These are phyloP conservation scores for Sceloporus undulatus DNA, from an alignment of 2,113 vertebrate species.

Conservation along the genomic window DNA sequence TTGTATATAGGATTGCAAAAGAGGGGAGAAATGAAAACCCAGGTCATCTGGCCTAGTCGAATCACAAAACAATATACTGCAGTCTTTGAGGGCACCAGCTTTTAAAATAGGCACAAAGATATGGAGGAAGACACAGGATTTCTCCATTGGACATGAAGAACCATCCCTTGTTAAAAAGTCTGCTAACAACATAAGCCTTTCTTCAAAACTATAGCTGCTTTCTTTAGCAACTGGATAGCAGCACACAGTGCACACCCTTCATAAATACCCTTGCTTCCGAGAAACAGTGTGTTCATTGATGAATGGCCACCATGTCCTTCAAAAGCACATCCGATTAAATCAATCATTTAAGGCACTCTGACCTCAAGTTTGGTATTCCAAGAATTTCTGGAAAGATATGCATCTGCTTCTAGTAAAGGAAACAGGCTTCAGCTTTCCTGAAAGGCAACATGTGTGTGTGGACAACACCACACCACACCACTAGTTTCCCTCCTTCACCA, in stretches of 20 bases:
- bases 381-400: slow-evolving; percentile 63
- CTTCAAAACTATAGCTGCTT: slow-evolving; percentile 11
- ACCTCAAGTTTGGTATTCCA: slow-evolving; percentile 67
- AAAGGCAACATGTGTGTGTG: background rate
- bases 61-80: background rate
- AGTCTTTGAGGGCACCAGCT: background rate
- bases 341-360: slow-evolving; percentile 71
- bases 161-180: background rate
- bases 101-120: background rate
- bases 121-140: background rate
- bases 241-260: background rate
- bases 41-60: no score
- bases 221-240: background rate
- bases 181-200: background rate
- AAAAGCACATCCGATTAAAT: slow-evolving; percentile 63
- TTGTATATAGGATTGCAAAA: background rate
- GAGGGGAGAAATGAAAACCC: background rate
- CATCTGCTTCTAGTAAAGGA: slow-evolving; percentile 63
- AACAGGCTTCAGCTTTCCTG: slow-evolving; percentile 53
- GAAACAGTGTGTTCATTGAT: slow-evolving; percentile 70
- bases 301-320: slow-evolving; percentile 63
- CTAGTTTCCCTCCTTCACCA: background rate
- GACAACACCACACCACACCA: background rate
- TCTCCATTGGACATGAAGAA: background rate
- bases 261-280: slow-evolving; percentile 44